Evolutionary conservation across 2,797 vertebrate genomes (phyloP), one percentile per base, ranked within the genome.

Genomic region (Aeoliscus strigatus): DNA sequence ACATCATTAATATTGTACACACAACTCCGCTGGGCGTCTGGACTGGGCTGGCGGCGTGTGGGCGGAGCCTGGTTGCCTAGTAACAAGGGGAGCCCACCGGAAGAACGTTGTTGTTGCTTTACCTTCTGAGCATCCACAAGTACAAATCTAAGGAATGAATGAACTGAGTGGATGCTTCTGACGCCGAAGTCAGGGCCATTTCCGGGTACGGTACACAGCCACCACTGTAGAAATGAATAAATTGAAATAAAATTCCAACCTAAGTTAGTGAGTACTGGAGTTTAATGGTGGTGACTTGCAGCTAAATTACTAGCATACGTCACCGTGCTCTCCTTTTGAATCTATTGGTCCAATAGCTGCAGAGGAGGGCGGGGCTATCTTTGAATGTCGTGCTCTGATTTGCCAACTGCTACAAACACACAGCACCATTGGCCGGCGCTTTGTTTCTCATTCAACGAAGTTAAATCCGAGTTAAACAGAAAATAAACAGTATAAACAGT

Each of bases 341-440:
- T 56, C 35, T 27, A 57, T 61, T 73, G 48, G 79, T 38, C 73
- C 57, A 59, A 65, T 67, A 44, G 5, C 39, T 14, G 60, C 45
- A 47, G 2, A 31, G 2, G 0, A 13, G 75, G 87, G 88, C 60
- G 86, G 39, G 80, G 62, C 28, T 51, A 74, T 14, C 53, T 90
- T 90, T 88, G 85, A 90, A 89, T 84, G 13, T 4, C 18, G 45
- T 3, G 8, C 4, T 45, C 42, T 51, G 70, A 84, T 86, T 88
- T 84, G 86, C 32, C 64, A 13, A n/a, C 40, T 13, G 4, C 13
- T 14, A 21, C 57, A 75, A 80, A 73, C 63, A 56, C 42, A 39
- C 12, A 44, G 29, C 23, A 4, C 23, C 25, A 31, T 13, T 32
- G 9, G 28, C 18, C 7, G 8, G 4, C 2, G 28, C 23, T 4